phyloP scores from a whole-genome alignment of 1,140 invertebrate genomes.

The Drosophila pseudoananassae region DNA sequence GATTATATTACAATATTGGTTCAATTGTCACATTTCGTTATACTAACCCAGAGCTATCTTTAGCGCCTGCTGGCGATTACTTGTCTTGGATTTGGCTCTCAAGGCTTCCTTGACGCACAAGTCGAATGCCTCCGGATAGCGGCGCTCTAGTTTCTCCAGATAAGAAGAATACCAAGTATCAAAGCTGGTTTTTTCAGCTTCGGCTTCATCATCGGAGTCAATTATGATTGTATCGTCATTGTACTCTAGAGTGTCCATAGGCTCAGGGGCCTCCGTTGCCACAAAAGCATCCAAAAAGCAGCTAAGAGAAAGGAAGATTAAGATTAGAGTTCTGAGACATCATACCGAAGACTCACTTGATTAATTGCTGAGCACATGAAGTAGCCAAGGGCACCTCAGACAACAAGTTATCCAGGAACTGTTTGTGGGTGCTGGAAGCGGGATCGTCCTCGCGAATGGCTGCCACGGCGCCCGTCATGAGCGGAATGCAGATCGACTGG shows the following conservation, averaged over 20 bases:
- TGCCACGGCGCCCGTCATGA: conserved; percentile 51
- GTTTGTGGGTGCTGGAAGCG: conserved; percentile 27
- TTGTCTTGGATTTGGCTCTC: conserved; percentile 31
- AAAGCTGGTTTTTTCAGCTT: conserved; percentile 47
- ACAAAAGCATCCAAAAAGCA: conserved; percentile 84
- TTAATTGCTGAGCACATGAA: conserved; percentile 81
- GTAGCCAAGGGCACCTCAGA: conserved; percentile 54
- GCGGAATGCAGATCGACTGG: conserved; percentile 61
- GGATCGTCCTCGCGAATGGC: conserved; percentile 51
- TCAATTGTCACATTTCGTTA: neutral
- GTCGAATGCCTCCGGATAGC: conserved; percentile 89
- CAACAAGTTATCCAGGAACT: conserved; percentile 63
- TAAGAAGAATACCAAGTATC: conserved; percentile 85
- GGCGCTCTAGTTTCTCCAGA: conserved; percentile 86
- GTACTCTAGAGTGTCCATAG: conserved; percentile 41
- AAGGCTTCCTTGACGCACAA: conserved; percentile 85
- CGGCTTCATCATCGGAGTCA: conserved; percentile 75
- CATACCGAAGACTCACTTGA: conserved; percentile 80
- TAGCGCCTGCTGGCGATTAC: conserved; percentile 61
- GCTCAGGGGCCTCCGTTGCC: conserved; percentile 1
- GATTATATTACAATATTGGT: no score
- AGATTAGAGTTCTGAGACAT: neutral
- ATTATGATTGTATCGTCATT: conserved; percentile 83
- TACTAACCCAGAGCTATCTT: conserved; percentile 75
- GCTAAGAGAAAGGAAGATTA: conserved; percentile 71